phyloP scores from a whole-genome alignment of 2,888 invertebrate species.

The Campoplex capitator region DNA sequence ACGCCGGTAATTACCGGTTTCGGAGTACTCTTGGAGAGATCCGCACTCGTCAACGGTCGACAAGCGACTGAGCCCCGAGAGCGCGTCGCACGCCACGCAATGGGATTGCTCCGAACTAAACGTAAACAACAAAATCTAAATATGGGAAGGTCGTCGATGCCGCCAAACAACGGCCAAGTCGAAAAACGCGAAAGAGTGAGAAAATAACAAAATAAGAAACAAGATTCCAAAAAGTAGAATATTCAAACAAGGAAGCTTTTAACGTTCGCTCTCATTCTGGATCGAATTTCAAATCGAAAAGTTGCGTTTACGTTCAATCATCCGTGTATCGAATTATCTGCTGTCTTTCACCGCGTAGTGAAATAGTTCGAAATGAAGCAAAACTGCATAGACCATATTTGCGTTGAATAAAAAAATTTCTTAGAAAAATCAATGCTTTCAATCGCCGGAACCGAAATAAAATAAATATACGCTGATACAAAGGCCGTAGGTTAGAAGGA shows the following conservation, averaged over 20 bases:
- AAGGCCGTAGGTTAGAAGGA: background rate
- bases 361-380: too few relatives aligned
- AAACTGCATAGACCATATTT: too few relatives aligned
- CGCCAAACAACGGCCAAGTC: background rate
- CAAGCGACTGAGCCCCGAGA: background rate
- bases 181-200: background rate
- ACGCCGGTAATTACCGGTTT: conserved; percentile 1
- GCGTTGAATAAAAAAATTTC: too few relatives aligned
- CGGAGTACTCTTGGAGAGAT: background rate
- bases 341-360: too few relatives aligned
- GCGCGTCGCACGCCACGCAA: background rate
- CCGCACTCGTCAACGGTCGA: background rate
- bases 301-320: background rate
- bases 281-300: background rate
- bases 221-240: background rate
- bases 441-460: too few relatives aligned
- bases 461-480: too few relatives aligned
- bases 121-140: background rate
- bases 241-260: too few relatives aligned
- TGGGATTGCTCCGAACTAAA: background rate
- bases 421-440: background rate
- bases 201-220: background rate
- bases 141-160: too few relatives aligned
- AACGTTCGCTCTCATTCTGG: background rate
- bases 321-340: too few relatives aligned